Evolutionary conservation across 2,797 vertebrate genomes (phyloP), one percentile per base, ranked within the genome.

Genomic region (Synanceia verrucosa): DNA sequence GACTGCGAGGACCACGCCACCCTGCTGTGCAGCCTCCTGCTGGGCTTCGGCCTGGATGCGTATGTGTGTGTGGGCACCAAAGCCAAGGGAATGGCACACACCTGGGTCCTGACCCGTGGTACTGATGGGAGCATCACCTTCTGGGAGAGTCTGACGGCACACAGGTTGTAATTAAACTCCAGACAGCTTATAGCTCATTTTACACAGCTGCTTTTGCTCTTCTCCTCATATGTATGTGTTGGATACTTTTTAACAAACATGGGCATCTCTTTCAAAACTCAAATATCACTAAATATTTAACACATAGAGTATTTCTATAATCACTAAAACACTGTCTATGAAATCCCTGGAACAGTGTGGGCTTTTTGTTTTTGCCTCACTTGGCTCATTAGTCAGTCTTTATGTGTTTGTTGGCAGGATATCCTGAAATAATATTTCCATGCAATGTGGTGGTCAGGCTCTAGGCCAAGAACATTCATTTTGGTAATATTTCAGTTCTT

Each of bases 1-100:
- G 98, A 99, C 85, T 98, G 97, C 88, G 97, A 99, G 90, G 97
- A 99, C 84, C 98, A 99, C 12, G 95, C 97, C 74, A 96, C 95
- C 43, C 94, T 99, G 65, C 92, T 99, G 29, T 99, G 98, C 89
- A 97, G 96, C 89, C 95, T 99, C 65, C 93, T 99, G 60, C 94
- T 99, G 67, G 98, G 98, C 4, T 99, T 97, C 63, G 98, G 97
- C 9, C 78, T 99, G 79, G 96, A 99, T 78, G 96, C 97, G 2
- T 99, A 96, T 57, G 96, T 99, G 39, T 99, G 98, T 81, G 96
- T 99, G 58, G 98, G 98, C 62, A 98, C 96, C 70, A 99, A 98
- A 88, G 94, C 92, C 55, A 99, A 95, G 88, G 95, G 94, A 55
- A 91, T 87, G 18, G 93, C 96, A 3, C 97, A 99, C 39, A 88